Percentiles rank a stretch among this genome's conserved stretches.
phyloP scores from a whole-genome alignment of 2,888 invertebrate genomes.

The Drosophila diplacantha region DNA sequence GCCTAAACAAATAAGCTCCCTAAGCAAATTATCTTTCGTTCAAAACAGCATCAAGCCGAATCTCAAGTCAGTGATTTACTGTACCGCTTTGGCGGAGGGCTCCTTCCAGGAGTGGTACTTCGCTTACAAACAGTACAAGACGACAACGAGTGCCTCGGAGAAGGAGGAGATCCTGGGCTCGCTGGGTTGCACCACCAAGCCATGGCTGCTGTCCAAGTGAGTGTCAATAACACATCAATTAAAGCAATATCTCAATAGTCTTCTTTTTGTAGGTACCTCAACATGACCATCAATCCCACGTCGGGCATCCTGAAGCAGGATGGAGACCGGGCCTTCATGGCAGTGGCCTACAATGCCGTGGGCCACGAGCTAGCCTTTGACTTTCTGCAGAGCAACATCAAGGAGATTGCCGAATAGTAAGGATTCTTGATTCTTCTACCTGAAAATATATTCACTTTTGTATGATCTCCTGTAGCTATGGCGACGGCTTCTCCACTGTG shows the following conservation, averaged over 20 bases:
- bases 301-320: constrained; percentile 82
- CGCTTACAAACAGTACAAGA: constrained; percentile 79
- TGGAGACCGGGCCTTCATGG: constrained; percentile 80
- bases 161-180: constrained; percentile 81
- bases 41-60: constrained; percentile 81
- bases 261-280: constrained; percentile 77
- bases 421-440: constrained; percentile 24
- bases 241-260: neutral
- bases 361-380: constrained; percentile 82
- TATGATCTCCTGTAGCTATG: constrained; percentile 76
- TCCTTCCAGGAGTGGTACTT: constrained; percentile 84
- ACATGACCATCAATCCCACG: constrained; percentile 78
- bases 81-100: constrained; percentile 82
- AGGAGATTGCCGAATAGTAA: constrained; percentile 78
- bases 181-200: constrained; percentile 80
- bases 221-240: constrained; percentile 15
- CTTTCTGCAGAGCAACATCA: constrained; percentile 78
- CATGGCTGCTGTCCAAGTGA: constrained; percentile 81
- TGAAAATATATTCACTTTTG: neutral
- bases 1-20: rapidly evolving
- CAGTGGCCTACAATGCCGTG: constrained; percentile 80
- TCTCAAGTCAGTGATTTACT: constrained; percentile 82
- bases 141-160: constrained; percentile 80
- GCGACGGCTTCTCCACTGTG: constrained; percentile 80
- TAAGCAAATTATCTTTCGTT: no score